Percentiles rank a stretch among this genome's conserved stretches.
Conservation (phyloP, 2,888 invertebrate genomes). For the Caenorhabditis becei region DNA sequence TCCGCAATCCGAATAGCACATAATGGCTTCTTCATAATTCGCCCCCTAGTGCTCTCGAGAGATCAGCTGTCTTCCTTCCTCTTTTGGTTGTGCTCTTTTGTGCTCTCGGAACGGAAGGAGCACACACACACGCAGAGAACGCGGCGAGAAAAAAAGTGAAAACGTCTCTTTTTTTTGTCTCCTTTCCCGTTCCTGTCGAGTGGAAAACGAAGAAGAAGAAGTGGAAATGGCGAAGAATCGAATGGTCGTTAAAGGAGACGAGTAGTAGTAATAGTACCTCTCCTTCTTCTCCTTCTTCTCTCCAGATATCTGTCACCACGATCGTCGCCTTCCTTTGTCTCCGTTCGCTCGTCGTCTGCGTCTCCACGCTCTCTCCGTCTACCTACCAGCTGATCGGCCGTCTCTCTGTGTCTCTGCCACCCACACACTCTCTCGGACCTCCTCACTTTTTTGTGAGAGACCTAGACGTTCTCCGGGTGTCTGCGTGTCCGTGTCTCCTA, state of each 20-base stretch:
- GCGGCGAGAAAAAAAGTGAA: conserved; percentile 5
- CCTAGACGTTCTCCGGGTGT: conserved; percentile 1
- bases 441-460: conserved; percentile 28
- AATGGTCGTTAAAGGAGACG: neutral
- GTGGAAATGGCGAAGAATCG: neutral
- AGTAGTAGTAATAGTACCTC: conserved; percentile 33
- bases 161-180: neutral
- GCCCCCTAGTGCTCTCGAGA: neutral
- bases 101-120: neutral
- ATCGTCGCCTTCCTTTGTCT: conserved; percentile 18
- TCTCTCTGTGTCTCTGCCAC: conserved; percentile 18
- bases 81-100: conserved; percentile 22
- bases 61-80: conserved; percentile 13
- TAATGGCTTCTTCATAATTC: conserved; percentile 1
- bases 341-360: conserved; percentile 7
- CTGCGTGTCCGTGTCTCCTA: conserved; percentile 7
- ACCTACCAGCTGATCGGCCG: conserved; percentile 56
- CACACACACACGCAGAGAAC: neutral
- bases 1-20: conserved; percentile 1
- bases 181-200: conserved; percentile 27
- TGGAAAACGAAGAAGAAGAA: conserved; percentile 36
- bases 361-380: neutral
- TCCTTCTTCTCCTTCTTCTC: neutral
- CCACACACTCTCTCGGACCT: neutral
- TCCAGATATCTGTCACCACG: conserved; percentile 35